Conservation (phyloP, 2,888 invertebrate genomes). For the Nudaria mundana region DNA sequence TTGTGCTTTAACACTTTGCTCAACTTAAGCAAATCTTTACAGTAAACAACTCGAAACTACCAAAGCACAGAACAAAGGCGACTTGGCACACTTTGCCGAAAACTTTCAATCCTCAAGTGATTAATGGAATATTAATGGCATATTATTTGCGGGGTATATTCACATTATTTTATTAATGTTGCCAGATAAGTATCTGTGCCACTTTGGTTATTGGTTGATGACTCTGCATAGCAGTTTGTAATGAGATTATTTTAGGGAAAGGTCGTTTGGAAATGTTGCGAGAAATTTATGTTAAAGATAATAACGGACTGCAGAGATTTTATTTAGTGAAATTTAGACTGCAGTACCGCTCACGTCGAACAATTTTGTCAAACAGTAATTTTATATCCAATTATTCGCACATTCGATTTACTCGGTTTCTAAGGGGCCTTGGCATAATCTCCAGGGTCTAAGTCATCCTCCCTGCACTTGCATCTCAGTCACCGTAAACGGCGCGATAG, state of each 20-base stretch:
- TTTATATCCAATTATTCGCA: too few species aligned
- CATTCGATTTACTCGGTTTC: too few species aligned
- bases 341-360: too few species aligned
- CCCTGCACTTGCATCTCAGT: too few species aligned
- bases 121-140: conserved; percentile 49
- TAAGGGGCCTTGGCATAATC: too few species aligned
- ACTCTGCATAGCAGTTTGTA: conserved; percentile 9
- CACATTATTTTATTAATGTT: conserved; percentile 37
- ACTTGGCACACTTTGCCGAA: conserved; percentile 30
- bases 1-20: conserved; percentile 1
- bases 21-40: conserved; percentile 3
- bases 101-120: conserved; percentile 37
- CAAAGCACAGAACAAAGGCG: conserved; percentile 14
- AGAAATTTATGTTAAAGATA: too few species aligned
- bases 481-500: too few species aligned
- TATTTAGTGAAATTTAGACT: too few species aligned
- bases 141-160: conserved; percentile 33
- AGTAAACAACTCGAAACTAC: conserved; percentile 9
- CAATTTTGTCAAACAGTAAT: too few species aligned
- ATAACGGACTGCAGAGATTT: too few species aligned
- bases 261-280: neutral
- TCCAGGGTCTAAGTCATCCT: too few species aligned
- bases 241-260: conserved; percentile 3
- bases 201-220: conserved; percentile 19
- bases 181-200: conserved; percentile 25